Percentiles rank a stretch among this genome's conserved stretches.
Conservation (phyloP, 92 coral and sea anemone species). For the Pocillopora grandis region DNA sequence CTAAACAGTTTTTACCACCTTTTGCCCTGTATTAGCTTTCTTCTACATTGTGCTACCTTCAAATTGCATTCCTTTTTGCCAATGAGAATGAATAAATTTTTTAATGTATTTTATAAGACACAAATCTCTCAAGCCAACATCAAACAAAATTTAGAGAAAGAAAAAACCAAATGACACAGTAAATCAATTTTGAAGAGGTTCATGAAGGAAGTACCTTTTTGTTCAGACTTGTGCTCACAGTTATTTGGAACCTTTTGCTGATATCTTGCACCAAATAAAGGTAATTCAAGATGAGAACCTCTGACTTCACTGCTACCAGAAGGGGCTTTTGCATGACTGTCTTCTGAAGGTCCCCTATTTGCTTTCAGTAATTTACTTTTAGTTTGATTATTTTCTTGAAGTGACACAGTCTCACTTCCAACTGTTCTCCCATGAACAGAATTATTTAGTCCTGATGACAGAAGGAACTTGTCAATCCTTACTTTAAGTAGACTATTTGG, state of each 20-base stretch:
- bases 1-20: too few relatives aligned
- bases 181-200: neutral
- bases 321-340: neutral
- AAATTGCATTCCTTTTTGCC: too few relatives aligned
- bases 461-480: constrained; percentile 85
- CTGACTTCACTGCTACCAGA: neutral
- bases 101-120: too few relatives aligned
- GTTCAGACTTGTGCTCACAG: neutral
- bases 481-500: constrained; percentile 90
- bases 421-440: constrained; percentile 71
- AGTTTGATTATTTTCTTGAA: neutral
- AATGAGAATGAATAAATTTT: too few relatives aligned
- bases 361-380: neutral
- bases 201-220: neutral
- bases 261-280: neutral
- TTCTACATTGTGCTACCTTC: too few relatives aligned
- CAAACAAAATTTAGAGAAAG: neutral
- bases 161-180: neutral
- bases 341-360: neutral
- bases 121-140: too few relatives aligned
- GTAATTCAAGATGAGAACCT: neutral
- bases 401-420: constrained; percentile 52
- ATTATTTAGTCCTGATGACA: constrained; percentile 68
- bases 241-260: neutral
- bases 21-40: too few relatives aligned